Percentiles rank a stretch among this genome's conserved stretches.
Conservation (phyloP, 1,140 invertebrate species). For the Cheumatopsyche charites region DNA sequence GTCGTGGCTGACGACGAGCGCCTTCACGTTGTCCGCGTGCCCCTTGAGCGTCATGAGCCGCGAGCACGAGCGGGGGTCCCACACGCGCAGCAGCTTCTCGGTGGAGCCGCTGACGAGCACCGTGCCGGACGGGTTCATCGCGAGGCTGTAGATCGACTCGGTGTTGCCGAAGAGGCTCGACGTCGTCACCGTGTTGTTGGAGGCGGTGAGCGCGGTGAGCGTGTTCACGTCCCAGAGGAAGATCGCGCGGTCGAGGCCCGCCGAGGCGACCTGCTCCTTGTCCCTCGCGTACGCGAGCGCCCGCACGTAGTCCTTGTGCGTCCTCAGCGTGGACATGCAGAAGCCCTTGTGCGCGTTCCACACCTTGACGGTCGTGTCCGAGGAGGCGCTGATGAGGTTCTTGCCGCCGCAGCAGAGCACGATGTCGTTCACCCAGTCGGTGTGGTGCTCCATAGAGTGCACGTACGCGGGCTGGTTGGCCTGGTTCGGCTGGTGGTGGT, state of each 20-base stretch:
- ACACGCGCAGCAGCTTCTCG: slow-evolving; percentile 93
- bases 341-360: slow-evolving; percentile 99
- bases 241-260: slow-evolving; percentile 95
- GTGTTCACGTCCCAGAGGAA: slow-evolving; percentile 99
- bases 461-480: slow-evolving; percentile 72
- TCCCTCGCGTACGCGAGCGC: slow-evolving; percentile 98
- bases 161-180: slow-evolving; percentile 96
- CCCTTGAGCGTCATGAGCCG: slow-evolving; percentile 97
- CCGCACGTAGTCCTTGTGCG: slow-evolving; percentile 99
- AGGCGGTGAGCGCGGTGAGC: slow-evolving; percentile 94
- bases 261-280: slow-evolving; percentile 93
- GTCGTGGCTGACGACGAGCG: slow-evolving; percentile 92
- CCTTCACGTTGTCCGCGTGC: slow-evolving; percentile 98
- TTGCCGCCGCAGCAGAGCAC: slow-evolving; percentile 95
- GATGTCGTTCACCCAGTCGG: slow-evolving; percentile 99
- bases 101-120: slow-evolving; percentile 97
- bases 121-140: slow-evolving; percentile 96
- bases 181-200: slow-evolving; percentile 98
- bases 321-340: slow-evolving; percentile 96
- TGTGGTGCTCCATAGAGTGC: slow-evolving; percentile 97
- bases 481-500: slow-evolving; percentile 36
- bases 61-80: slow-evolving; percentile 95
- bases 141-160: slow-evolving; percentile 98
- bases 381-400: slow-evolving; percentile 98
- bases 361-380: slow-evolving; percentile 99